These are phyloP conservation scores for Syngnathus rostellatus DNA, from an alignment of 2,797 vertebrate genomes.

Conservation along the genomic window DNA sequence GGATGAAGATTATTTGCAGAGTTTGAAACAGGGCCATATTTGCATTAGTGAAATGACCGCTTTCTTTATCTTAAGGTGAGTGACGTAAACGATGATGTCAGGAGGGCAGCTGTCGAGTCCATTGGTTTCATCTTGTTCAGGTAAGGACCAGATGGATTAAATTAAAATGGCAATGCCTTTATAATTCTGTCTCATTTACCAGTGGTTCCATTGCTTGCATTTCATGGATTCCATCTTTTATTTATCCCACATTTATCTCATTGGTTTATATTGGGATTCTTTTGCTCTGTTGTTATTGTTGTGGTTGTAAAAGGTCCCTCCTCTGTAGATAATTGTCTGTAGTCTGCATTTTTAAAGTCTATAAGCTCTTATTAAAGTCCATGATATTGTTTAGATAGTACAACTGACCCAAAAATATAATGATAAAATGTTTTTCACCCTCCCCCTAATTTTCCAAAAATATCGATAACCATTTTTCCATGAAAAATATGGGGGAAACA, in stretches of 20 bases:
- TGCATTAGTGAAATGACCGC: conserved; percentile 11
- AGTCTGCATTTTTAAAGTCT: background rate
- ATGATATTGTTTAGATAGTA: too few species aligned
- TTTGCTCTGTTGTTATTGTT: background rate
- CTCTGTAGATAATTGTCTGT: background rate
- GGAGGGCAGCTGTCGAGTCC: conserved; percentile 95
- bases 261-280: background rate
- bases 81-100: conserved; percentile 95
- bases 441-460: too few species aligned
- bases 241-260: background rate
- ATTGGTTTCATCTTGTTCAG: conserved; percentile 99
- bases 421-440: too few species aligned
- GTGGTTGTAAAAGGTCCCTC: background rate
- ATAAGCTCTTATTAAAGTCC: background rate
- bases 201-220: background rate
- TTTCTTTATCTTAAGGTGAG: conserved; percentile 77
- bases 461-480: too few species aligned
- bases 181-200: background rate
- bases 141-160: conserved; percentile 57
- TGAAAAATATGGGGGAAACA: too few species aligned
- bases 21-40: background rate
- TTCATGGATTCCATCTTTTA: background rate
- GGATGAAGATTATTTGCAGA: background rate
- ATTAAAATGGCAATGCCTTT: background rate
- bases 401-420: too few species aligned